Conservation (phyloP, 2,113 vertebrate genomes). For the Lota lota region DNA sequence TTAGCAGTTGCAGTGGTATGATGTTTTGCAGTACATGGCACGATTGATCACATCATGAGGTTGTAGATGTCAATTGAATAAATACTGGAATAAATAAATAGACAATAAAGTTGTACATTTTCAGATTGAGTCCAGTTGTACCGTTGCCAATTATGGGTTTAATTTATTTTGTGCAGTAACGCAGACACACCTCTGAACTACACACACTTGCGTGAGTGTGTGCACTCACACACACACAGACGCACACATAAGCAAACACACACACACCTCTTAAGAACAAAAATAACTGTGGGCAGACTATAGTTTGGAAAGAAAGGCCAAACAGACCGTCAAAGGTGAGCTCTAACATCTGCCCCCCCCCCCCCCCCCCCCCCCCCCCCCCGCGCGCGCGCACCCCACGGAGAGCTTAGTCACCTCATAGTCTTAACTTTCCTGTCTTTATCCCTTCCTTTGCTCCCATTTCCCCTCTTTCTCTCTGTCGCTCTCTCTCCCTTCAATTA, state of each 20-base stretch:
- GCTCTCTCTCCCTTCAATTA: conserved; percentile 26
- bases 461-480: background rate
- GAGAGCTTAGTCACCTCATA: conserved; percentile 5
- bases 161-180: background rate
- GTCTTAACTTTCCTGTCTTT: conserved; percentile 16
- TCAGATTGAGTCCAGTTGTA: conserved; percentile 19
- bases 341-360: no score
- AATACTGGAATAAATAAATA: conserved; percentile 55
- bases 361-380: no score
- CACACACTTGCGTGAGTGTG: background rate
- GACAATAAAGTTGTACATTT: conserved; percentile 21
- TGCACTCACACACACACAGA: background rate
- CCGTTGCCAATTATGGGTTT: background rate
- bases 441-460: background rate
- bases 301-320: no score
- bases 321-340: no score
- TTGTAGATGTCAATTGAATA: conserved; percentile 51
- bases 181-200: background rate
- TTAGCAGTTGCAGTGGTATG: conserved; percentile 40
- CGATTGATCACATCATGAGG: conserved; percentile 25
- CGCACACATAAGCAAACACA: conserved; percentile 8
- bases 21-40: conserved; percentile 55
- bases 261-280: background rate
- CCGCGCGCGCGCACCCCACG: no score
- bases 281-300: no score